Evolutionary conservation across 2,888 invertebrate genomes (phyloP), one percentile per base, ranked within the genome.

Genomic region (Cloeon dipterum): DNA sequence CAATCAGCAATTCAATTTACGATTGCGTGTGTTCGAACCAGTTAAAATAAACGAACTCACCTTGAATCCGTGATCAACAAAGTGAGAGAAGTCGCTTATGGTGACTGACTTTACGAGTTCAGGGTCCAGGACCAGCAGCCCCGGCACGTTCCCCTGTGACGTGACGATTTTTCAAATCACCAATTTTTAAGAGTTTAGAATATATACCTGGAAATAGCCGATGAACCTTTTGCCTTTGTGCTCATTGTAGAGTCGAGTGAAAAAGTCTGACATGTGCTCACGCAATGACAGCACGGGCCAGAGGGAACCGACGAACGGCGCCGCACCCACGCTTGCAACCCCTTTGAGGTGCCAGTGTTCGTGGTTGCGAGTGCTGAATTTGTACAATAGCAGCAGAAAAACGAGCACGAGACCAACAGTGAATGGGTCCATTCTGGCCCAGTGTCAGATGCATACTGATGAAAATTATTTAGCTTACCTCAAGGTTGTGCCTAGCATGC

Each of bases 81-180:
- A 42, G 38, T 35, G 14, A 11, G 17, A 36, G 17, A 42, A 39
- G 20, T 39, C 39, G 26, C 39, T 39, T 2, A 39, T 20, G 18
- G 38, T 10, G 16, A 39, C 20, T 23, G 14, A 17, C 18, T 18
- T 33, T 8, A 33, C 18, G 17, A 33, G 18, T 16, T 33, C 34
- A 7, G 34, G 34, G 33, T 33, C 34, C 19, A n/a, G 33, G 7
- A 33, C 14, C 13, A 33, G 5, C 7, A 33, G 13, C 14, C 17
- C 34, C 5, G 34, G 34, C n/a, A 14, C 5, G n/a, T 13, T 16
- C 2, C n/a, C 17, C 34, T 33, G 16, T 13, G 11, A n/a, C 11
- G 7, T 29, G 29, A 8, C 14, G 29, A 29, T 29, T 11, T 11
- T 5, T 14, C 5, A 29, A 29, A 8, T 14, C 14, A 7, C 29